Percentiles rank a stretch among this genome's conserved stretches.
These are phyloP conservation scores for Sympetrum striolatum DNA, from an alignment of 2,888 invertebrate genomes.

Conservation along the genomic window DNA sequence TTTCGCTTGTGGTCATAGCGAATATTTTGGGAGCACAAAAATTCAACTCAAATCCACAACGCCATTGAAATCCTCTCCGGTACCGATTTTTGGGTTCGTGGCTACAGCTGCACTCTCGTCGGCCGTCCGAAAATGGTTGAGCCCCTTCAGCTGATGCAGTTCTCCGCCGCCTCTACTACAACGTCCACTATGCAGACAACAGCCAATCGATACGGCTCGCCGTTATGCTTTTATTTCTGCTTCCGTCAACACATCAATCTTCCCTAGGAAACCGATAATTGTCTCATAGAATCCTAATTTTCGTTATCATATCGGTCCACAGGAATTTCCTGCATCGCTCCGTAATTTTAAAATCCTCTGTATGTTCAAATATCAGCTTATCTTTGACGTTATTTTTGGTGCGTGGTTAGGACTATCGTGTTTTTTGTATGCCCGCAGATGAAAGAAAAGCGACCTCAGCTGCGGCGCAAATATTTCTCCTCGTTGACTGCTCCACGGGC, in stretches of 20 bases:
- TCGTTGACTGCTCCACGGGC: background rate
- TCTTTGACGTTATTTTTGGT: too few relatives aligned
- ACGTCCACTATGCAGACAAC: background rate
- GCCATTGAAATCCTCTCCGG: background rate
- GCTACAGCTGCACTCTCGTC: background rate
- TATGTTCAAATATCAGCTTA: background rate
- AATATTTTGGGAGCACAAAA: too few relatives aligned
- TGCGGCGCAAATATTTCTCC: background rate
- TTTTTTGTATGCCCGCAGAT: too few relatives aligned
- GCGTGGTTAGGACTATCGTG: too few relatives aligned
- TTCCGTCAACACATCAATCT: background rate
- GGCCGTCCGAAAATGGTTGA: background rate
- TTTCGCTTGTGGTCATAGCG: too few relatives aligned
- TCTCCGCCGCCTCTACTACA: background rate
- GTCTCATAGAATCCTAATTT: conserved; percentile 3
- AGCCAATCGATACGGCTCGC: conserved; percentile 20
- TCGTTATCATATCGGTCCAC: background rate
- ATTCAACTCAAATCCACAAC: too few relatives aligned
- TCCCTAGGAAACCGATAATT: background rate
- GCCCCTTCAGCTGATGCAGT: background rate
- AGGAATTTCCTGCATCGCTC: background rate
- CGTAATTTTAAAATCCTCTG: background rate
- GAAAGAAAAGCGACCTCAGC: background rate
- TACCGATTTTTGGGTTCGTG: background rate
- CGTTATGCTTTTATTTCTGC: background rate